Evolutionary conservation across 2,888 invertebrate genomes (phyloP).

Genomic region (Theristus sp.): DNA sequence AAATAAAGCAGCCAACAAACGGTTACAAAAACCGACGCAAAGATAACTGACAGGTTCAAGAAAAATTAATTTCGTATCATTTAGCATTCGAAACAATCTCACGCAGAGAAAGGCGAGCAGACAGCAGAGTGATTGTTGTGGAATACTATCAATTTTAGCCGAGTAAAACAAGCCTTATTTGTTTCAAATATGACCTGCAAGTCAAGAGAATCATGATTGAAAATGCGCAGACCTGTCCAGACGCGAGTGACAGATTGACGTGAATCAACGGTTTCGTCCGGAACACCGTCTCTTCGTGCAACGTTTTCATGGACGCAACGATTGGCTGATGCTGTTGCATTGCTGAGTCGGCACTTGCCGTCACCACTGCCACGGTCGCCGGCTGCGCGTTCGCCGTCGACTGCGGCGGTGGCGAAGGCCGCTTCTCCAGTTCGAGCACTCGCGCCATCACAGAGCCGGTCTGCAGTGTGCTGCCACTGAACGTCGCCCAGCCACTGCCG

Average conservation of each 20-base stretch:
- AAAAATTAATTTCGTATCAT: too few relatives aligned
- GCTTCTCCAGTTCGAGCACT: slow-evolving; percentile 1
- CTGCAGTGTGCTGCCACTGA: not conserved
- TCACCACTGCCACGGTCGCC: not conserved
- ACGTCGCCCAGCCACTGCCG: not conserved
- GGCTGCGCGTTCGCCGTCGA: not conserved
- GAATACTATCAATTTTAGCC: too few relatives aligned
- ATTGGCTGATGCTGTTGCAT: not conserved
- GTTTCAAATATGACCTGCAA: too few relatives aligned
- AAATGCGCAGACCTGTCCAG: not conserved
- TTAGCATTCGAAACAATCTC: too few relatives aligned
- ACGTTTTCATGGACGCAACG: not conserved
- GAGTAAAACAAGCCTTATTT: too few relatives aligned
- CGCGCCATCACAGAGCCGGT: not conserved
- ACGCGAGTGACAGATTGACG: not conserved
- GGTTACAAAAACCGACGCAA: too few relatives aligned
- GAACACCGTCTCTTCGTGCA: not conserved
- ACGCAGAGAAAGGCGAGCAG: too few relatives aligned
- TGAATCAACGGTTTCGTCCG: slow-evolving; percentile 1
- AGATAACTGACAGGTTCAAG: too few relatives aligned
- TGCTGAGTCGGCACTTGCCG: not conserved
- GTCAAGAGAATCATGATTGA: too few relatives aligned
- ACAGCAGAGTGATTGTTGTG: too few relatives aligned
- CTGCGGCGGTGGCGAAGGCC: not conserved
- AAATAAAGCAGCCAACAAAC: too few relatives aligned